Base-by-base conservation (phyloP, 2,888 invertebrate genomes). In the Glyphotaelius pellucidus region DNA sequence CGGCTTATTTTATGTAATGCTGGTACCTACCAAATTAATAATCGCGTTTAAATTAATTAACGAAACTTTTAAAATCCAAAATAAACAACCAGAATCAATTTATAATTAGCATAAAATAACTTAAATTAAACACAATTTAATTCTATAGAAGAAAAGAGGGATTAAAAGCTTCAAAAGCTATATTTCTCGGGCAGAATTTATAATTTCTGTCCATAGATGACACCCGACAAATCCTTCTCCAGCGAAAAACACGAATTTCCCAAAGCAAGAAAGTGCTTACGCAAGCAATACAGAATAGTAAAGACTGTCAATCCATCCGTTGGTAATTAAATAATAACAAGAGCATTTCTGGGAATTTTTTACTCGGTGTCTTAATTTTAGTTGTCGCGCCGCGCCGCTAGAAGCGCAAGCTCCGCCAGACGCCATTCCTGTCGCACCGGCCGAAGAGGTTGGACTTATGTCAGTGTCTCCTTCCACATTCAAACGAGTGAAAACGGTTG, bases 401-500 rank as follows among this genome's bases (percentile, higher is more conserved):
- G 67, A 7, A 89, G 88, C 88, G 88, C 80, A 30, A 30, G 32
- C 67, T 25, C 81, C 80, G 52, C 91, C 91, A 42, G 67, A 32
- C 88, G 47, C 91, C 91, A 91, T 91, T 91, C 91, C 80, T 89
- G 89, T 91, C 83, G 30, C 30, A 91, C 47, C 88, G 91, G 83
- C 91, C 84, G 84, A 30, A 80, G 89, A 89, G 83, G 89, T 30
- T 67, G 91, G 38, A 89, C 42, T 32, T 25, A 38, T 35, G 83
- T 89, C 38, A 88, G 81, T 67, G 83, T 30, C 47, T 84, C 83
- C 67, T 91, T 67, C 47, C 83, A 83, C 42, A 91, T 91, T 91
- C 91, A 91, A 91, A 91, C 79, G 11, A 67, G 89, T 89, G 83
- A 89, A 90, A 91, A 91, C 91, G 91, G 91, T 91, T 91, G 91